phyloP scores from a whole-genome alignment of 2,888 invertebrate genomes.

The Agriopis marginaria region DNA sequence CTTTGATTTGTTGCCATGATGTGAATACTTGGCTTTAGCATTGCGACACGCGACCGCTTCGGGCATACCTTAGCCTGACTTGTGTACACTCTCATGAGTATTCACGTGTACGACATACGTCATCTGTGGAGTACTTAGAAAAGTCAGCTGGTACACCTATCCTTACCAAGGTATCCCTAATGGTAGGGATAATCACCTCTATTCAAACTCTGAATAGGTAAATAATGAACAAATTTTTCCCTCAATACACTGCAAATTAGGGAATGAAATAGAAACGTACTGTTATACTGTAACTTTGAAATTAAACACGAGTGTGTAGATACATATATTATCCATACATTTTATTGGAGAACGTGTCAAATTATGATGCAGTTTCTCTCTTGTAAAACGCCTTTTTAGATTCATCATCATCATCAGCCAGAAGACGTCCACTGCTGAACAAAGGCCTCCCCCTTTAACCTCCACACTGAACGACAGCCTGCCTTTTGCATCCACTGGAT shows the following conservation, averaged over 20 bases:
- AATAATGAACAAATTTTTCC: slow-evolving; percentile 37
- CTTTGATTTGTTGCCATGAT: slow-evolving; percentile 1
- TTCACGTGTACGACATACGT: slow-evolving; percentile 22
- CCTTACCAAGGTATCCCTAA: no score
- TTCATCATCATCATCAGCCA: no score
- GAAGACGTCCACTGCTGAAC: no score
- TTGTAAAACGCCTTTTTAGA: no score
- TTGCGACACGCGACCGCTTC: slow-evolving; percentile 29
- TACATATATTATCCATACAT: no score
- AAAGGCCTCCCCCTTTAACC: no score
- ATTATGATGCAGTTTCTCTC: no score
- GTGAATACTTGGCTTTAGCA: slow-evolving; percentile 24
- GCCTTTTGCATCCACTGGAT: no score
- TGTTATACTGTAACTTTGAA: neutral
- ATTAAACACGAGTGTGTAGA: no score
- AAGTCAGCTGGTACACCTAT: neutral
- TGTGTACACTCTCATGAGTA: slow-evolving; percentile 26
- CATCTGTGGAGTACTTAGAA: slow-evolving; percentile 8
- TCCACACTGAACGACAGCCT: no score
- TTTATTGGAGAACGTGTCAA: no score
- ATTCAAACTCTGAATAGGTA: slow-evolving; percentile 27
- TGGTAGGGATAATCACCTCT: neutral
- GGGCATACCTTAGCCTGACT: slow-evolving; percentile 5
- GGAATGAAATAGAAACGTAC: neutral
- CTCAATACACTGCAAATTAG: slow-evolving; percentile 18